These are phyloP conservation scores for Grapholita molesta DNA, from an alignment of 1,140 invertebrate species.

Conservation along the genomic window DNA sequence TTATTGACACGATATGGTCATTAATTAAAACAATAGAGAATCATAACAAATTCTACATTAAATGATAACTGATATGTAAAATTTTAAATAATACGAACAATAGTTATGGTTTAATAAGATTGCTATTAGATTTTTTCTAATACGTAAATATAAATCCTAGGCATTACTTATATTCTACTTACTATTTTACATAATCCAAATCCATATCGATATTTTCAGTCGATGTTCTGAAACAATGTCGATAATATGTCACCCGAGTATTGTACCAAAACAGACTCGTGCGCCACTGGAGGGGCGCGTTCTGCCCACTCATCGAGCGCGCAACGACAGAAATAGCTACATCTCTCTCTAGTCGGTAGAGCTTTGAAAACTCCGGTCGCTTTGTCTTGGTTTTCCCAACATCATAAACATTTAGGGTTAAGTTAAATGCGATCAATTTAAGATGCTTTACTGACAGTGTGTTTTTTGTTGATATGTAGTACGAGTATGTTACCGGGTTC, in stretches of 20 bases:
- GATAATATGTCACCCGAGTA: slow-evolving; percentile 61
- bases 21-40: background rate
- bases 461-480: background rate
- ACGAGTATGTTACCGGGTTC: background rate
- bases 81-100: too few relatives aligned
- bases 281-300: slow-evolving; percentile 62
- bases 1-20: background rate
- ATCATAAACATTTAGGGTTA: background rate
- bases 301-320: slow-evolving; percentile 54
- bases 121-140: too few relatives aligned
- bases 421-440: slow-evolving; percentile 5
- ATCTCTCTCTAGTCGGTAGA: slow-evolving; percentile 45
- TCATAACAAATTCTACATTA: too few relatives aligned
- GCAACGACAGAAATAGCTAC: slow-evolving; percentile 46
- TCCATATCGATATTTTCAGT: slow-evolving; percentile 11
- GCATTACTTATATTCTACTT: background rate
- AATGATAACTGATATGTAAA: too few relatives aligned
- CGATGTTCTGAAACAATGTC: slow-evolving; percentile 23
- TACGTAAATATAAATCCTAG: too few relatives aligned
- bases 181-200: background rate
- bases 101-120: too few relatives aligned
- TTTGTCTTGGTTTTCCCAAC: slow-evolving; percentile 19
- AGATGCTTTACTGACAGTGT: background rate
- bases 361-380: slow-evolving; percentile 23
- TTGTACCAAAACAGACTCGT: slow-evolving; percentile 61